phyloP scores from a whole-genome alignment of 2,113 vertebrate genomes.

The Actinemys pallida region DNA sequence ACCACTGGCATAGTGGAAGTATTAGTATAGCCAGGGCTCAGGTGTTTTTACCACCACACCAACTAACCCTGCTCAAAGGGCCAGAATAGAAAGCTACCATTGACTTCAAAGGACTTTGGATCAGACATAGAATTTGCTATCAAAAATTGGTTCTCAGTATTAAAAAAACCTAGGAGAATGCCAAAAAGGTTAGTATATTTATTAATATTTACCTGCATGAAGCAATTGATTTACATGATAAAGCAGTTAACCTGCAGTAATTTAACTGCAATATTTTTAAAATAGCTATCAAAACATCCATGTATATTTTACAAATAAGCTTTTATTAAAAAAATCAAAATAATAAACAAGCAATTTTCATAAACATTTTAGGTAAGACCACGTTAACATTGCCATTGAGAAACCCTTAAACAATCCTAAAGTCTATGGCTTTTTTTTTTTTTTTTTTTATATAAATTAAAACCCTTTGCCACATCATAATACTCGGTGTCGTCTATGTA shows the following conservation, averaged over 20 bases:
- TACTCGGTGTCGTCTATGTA: background rate
- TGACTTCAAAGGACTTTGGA: background rate
- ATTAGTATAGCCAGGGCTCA: background rate
- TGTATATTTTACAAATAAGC: background rate
- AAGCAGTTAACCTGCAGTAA: background rate
- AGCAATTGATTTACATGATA: background rate
- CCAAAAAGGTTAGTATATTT: background rate
- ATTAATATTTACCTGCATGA: background rate
- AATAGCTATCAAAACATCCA: background rate
- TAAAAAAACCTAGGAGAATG: background rate
- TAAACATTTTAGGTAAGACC: background rate
- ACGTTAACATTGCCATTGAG: background rate
- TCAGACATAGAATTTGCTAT: background rate
- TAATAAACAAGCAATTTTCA: background rate
- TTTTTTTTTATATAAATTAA: background rate
- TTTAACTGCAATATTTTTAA: background rate
- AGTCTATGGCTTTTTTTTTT: no score
- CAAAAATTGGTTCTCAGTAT: background rate
- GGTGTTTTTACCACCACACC: background rate
- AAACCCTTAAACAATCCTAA: background rate
- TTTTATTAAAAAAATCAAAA: background rate
- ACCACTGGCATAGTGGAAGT: background rate
- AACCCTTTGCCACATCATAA: background rate
- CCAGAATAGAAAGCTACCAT: background rate
- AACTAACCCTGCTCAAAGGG: background rate